These are phyloP conservation scores for Lasioglossum oenotherae DNA, from an alignment of 2,888 invertebrate genomes.

Conservation along the genomic window DNA sequence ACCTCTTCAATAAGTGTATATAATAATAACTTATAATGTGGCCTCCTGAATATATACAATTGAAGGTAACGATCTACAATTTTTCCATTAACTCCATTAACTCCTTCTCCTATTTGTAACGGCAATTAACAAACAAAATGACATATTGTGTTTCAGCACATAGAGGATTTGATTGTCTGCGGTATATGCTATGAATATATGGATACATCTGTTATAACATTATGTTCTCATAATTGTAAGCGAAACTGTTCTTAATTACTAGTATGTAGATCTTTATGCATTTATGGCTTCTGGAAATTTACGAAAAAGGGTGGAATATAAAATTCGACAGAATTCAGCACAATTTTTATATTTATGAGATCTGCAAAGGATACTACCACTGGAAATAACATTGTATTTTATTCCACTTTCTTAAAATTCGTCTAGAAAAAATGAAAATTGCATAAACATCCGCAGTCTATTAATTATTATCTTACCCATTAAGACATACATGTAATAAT, in stretches of 20 bases:
- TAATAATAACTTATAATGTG: constrained; percentile 64
- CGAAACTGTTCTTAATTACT: too few species aligned
- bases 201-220: constrained; percentile 84
- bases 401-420: too few species aligned
- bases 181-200: constrained; percentile 86
- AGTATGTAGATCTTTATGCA: too few species aligned
- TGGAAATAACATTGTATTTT: too few species aligned
- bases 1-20: constrained; percentile 13
- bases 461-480: not conserved
- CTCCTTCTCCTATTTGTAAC: constrained; percentile 5
- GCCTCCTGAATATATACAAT: constrained; percentile 75
- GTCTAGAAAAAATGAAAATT: too few species aligned
- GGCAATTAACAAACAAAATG: not conserved
- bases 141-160: constrained; percentile 76
- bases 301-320: too few species aligned
- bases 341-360: too few species aligned
- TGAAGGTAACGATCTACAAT: constrained; percentile 72
- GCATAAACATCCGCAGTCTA: too few species aligned
- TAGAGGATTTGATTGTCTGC: constrained; percentile 84
- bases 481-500: constrained; percentile 24
- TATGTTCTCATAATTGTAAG: constrained; percentile 84
- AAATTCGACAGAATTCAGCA: too few species aligned
- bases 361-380: too few species aligned
- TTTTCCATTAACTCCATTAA: not conserved
- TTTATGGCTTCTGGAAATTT: too few species aligned